Conservation (phyloP, 2,888 invertebrate species). For the Plebejus argus region DNA sequence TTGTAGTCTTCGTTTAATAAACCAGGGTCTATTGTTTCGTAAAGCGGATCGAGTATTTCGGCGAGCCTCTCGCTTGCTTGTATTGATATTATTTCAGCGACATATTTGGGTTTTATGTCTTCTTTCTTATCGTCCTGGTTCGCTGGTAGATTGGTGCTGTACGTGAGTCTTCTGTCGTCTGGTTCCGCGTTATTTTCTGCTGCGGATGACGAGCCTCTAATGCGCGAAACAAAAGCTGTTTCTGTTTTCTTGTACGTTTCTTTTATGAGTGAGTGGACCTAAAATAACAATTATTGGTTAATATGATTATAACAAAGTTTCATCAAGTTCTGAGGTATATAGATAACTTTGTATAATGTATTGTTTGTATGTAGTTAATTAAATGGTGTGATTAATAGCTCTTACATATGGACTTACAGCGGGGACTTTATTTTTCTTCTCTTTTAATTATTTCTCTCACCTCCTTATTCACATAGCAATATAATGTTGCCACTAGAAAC, state of each 20-base stretch:
- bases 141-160: constrained; percentile 61
- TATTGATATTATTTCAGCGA: constrained; percentile 74
- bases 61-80: constrained; percentile 69
- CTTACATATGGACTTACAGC: neutral
- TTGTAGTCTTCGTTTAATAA: constrained; percentile 61
- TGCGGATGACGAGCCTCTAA: constrained; percentile 56
- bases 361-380: too few species aligned
- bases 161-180: constrained; percentile 62
- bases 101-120: constrained; percentile 62
- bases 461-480: constrained; percentile 85
- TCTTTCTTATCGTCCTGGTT: constrained; percentile 52
- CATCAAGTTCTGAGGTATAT: too few species aligned
- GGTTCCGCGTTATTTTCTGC: constrained; percentile 54
- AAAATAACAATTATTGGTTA: constrained; percentile 39
- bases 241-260: constrained; percentile 72
- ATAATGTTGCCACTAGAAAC: constrained; percentile 82
- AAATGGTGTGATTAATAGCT: too few species aligned
- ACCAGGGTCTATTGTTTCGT: constrained; percentile 66
- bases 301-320: neutral
- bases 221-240: constrained; percentile 62
- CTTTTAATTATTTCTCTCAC: constrained; percentile 53
- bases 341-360: too few species aligned
- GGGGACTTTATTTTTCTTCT: neutral
- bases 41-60: constrained; percentile 70
- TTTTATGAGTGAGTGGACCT: constrained; percentile 70